These are phyloP conservation scores for Lerema accius DNA, from an alignment of 1,140 invertebrate species.

Conservation along the genomic window DNA sequence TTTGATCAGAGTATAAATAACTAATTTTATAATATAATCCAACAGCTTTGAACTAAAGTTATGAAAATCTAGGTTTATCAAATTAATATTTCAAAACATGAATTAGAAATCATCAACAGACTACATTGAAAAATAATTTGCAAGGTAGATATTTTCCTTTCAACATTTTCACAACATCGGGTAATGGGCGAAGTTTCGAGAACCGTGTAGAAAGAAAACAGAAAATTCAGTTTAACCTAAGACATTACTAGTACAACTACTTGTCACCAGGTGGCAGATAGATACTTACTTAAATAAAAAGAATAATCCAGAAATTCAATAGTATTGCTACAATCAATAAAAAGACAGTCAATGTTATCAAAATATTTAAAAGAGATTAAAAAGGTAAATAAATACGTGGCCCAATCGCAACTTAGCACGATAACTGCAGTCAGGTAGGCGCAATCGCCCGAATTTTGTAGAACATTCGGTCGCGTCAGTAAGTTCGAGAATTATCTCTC, in stretches of 20 bases:
- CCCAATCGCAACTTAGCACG: slow-evolving; percentile 17
- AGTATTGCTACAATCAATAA: neutral
- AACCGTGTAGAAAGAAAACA: no score
- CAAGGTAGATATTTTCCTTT: no score
- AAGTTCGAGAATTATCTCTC: slow-evolving; percentile 58
- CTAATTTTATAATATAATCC: no score
- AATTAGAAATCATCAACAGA: no score
- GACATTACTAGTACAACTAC: neutral
- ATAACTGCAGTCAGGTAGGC: neutral
- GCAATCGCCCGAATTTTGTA: neutral
- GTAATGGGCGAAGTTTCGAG: no score
- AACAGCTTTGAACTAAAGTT: no score
- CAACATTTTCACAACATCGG: no score
- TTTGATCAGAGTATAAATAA: no score
- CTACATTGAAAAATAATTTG: no score
- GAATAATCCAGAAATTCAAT: neutral
- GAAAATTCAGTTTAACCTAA: no score
- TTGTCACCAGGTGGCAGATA: neutral
- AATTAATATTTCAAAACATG: no score
- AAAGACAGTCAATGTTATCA: slow-evolving; percentile 6
- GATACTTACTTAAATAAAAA: neutral
- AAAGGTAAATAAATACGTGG: slow-evolving; percentile 12
- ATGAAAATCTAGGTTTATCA: no score
- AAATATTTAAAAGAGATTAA: slow-evolving; percentile 7
- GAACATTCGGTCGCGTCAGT: slow-evolving; percentile 35